These are phyloP conservation scores for Sarotherodon lohbergeri DNA, from an alignment of 2,113 vertebrate species.

Conservation along the genomic window DNA sequence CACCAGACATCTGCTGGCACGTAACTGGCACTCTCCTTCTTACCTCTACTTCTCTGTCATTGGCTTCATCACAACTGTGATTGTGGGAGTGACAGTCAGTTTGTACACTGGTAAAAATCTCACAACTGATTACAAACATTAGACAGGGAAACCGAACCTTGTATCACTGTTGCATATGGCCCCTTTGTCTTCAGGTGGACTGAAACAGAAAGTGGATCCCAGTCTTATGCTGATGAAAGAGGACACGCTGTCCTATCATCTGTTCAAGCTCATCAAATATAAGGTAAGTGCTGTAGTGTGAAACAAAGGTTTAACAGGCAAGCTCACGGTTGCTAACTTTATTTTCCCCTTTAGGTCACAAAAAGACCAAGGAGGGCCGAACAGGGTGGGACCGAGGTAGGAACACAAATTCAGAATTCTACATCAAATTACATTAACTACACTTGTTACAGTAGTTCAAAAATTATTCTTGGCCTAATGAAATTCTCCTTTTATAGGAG, in stretches of 20 bases:
- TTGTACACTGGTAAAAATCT: slow-evolving; percentile 56
- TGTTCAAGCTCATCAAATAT: background rate
- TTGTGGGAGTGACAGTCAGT: slow-evolving; percentile 75
- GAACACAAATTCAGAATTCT: background rate
- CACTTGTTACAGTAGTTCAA: background rate
- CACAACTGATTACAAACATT: background rate
- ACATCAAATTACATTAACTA: background rate
- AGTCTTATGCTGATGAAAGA: background rate
- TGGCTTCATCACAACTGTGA: slow-evolving; percentile 72
- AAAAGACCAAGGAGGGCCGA: fast-evolving
- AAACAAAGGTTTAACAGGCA: too few species aligned
- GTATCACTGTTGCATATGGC: background rate
- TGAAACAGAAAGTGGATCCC: background rate
- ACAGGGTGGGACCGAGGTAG: background rate
- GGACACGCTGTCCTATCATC: background rate
- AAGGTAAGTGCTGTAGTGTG: background rate
- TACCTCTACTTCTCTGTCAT: slow-evolving; percentile 81
- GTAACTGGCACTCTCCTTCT: slow-evolving; percentile 78
- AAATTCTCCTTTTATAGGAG: background rate
- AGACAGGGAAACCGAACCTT: background rate
- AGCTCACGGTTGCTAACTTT: too few species aligned
- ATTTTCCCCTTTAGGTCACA: background rate
- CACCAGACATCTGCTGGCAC: slow-evolving; percentile 64
- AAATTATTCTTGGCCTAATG: background rate
- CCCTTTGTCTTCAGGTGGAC: background rate